These are phyloP conservation scores for Chaetogeoica ovagalla DNA, from an alignment of 2,888 invertebrate genomes.

Conservation along the genomic window DNA sequence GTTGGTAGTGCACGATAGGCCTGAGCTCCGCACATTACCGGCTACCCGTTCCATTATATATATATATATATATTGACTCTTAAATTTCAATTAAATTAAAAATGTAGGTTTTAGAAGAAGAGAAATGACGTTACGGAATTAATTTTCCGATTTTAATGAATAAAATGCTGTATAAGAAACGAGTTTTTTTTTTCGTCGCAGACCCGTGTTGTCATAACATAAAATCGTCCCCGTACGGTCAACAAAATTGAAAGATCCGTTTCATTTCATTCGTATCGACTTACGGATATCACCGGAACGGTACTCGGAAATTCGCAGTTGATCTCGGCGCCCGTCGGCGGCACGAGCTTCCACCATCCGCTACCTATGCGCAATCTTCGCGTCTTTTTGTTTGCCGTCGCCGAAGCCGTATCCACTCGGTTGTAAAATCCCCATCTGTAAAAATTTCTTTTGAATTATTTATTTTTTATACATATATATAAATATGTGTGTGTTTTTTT, in stretches of 20 bases:
- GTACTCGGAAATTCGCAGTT: slow-evolving; percentile 57
- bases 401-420: slow-evolving; percentile 23
- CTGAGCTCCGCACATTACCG: too few relatives aligned
- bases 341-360: slow-evolving; percentile 56
- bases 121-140: too few relatives aligned
- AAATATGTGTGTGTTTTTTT: not conserved
- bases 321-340: slow-evolving; percentile 57
- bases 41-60: too few relatives aligned
- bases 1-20: too few relatives aligned
- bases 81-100: too few relatives aligned
- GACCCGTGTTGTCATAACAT: too few relatives aligned
- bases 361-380: slow-evolving; percentile 56
- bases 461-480: not conserved
- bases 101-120: too few relatives aligned
- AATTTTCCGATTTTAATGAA: too few relatives aligned
- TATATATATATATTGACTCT: too few relatives aligned
- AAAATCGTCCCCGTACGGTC: too few relatives aligned
- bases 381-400: slow-evolving; percentile 50
- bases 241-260: not conserved
- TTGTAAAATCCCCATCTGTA: slow-evolving; percentile 50
- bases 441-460: slow-evolving; percentile 25
- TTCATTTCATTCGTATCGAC: slow-evolving; percentile 28
- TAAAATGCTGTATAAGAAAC: too few relatives aligned
- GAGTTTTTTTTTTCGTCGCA: too few relatives aligned
- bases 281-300: slow-evolving; percentile 57